Conservation (phyloP, 2,888 invertebrate genomes). For the Alloplasta piceator region DNA sequence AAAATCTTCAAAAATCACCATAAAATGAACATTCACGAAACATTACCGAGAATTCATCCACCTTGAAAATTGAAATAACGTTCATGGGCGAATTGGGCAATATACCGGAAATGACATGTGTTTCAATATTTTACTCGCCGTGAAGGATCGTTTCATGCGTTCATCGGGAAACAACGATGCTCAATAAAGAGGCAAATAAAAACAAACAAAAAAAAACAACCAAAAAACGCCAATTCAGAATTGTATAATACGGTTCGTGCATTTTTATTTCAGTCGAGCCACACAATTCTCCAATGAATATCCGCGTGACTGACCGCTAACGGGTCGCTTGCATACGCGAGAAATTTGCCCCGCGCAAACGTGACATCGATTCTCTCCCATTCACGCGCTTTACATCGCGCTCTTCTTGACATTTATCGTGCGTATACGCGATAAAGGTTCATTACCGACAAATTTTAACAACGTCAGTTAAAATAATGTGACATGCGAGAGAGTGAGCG, state of each 20-base stretch:
- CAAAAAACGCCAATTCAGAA: neutral
- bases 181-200: neutral
- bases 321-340: constrained; percentile 29
- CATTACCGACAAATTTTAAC: constrained; percentile 60
- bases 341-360: constrained; percentile 31
- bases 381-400: too few relatives aligned
- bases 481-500: constrained; percentile 18
- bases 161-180: neutral
- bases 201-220: neutral
- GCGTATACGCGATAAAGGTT: too few relatives aligned
- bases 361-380: too few relatives aligned
- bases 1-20: too few relatives aligned
- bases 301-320: constrained; percentile 26
- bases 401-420: too few relatives aligned
- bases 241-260: neutral
- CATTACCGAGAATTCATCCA: neutral
- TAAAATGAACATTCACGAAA: too few relatives aligned
- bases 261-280: constrained; percentile 31
- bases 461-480: constrained; percentile 49
- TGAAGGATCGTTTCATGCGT: neutral
- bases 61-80: neutral
- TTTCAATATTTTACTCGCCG: too few relatives aligned
- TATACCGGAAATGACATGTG: too few relatives aligned
- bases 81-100: too few relatives aligned
- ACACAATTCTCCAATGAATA: constrained; percentile 36